Percentiles rank a stretch among this genome's conserved stretches.
Conservation (phyloP, 2,797 vertebrate species). For the Meda fulgida region DNA sequence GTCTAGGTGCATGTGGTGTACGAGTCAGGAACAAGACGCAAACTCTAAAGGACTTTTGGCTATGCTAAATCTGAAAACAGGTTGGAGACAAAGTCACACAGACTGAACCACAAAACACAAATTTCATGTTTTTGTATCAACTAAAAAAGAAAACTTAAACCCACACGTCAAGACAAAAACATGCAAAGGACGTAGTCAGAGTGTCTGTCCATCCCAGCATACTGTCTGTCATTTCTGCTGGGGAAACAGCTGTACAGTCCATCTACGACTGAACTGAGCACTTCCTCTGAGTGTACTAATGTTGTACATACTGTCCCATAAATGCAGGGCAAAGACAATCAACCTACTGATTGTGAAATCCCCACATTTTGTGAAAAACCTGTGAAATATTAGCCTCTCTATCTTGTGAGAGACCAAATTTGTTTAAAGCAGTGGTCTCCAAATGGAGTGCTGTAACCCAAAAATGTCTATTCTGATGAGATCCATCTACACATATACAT, state of each 20-base stretch:
- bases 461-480: not conserved
- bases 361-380: not conserved
- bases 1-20: not conserved
- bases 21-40: not conserved
- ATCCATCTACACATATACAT: not conserved
- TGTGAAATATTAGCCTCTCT: not conserved
- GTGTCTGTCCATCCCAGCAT: slow-evolving; percentile 62
- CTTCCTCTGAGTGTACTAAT: slow-evolving; percentile 85
- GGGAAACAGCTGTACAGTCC: slow-evolving; percentile 88
- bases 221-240: slow-evolving; percentile 53
- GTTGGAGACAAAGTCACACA: slow-evolving; percentile 18
- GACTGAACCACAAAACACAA: slow-evolving; percentile 31
- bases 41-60: not conserved
- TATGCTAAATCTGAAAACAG: slow-evolving; percentile 10
- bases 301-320: slow-evolving; percentile 16
- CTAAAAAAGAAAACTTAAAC: slow-evolving; percentile 15
- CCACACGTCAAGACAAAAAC: slow-evolving; percentile 17
- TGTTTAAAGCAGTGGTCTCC: not conserved
- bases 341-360: not conserved
- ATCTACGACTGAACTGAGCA: slow-evolving; percentile 80
- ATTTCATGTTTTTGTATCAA: slow-evolving; percentile 26
- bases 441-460: not conserved
- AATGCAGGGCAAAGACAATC: slow-evolving; percentile 8
- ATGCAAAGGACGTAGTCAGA: slow-evolving; percentile 36
- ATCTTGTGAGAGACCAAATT: not conserved